Percentiles rank a stretch among this genome's conserved stretches.
Conservation (phyloP, 2,113 vertebrate genomes). For the Myrmecophaga tridactyla region DNA sequence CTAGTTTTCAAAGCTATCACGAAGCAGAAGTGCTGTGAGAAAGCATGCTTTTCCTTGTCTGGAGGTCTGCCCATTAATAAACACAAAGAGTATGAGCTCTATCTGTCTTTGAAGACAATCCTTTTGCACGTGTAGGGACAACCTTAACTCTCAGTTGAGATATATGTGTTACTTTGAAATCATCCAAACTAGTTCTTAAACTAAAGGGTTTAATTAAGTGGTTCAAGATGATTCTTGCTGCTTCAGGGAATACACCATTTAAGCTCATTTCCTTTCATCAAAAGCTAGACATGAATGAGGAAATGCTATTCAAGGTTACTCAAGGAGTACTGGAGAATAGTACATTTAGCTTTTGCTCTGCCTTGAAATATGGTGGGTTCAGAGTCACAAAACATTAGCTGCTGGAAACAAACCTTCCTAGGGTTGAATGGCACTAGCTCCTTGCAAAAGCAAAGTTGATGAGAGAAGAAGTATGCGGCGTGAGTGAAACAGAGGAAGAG, state of each 20-base stretch:
- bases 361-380: background rate
- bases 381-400: background rate
- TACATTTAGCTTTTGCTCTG: background rate
- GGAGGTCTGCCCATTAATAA: slow-evolving; percentile 8
- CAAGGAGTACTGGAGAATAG: background rate
- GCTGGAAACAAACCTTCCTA: background rate
- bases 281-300: slow-evolving; percentile 8
- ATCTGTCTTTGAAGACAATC: background rate
- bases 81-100: background rate
- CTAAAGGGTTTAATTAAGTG: background rate
- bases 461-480: background rate
- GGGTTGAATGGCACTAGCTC: background rate
- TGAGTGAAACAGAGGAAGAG: background rate
- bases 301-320: background rate
- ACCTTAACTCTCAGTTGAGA: background rate
- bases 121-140: background rate
- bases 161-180: background rate
- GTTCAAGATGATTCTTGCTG: slow-evolving; percentile 16
- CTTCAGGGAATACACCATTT: slow-evolving; percentile 2
- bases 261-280: background rate
- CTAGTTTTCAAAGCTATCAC: background rate
- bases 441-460: background rate
- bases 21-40: background rate
- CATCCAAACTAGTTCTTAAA: background rate
- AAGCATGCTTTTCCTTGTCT: slow-evolving; percentile 18